Base-by-base conservation (phyloP, 30 jellyfish, hydroid and myxozoan genomes). In the Rhopilema esculentum region DNA sequence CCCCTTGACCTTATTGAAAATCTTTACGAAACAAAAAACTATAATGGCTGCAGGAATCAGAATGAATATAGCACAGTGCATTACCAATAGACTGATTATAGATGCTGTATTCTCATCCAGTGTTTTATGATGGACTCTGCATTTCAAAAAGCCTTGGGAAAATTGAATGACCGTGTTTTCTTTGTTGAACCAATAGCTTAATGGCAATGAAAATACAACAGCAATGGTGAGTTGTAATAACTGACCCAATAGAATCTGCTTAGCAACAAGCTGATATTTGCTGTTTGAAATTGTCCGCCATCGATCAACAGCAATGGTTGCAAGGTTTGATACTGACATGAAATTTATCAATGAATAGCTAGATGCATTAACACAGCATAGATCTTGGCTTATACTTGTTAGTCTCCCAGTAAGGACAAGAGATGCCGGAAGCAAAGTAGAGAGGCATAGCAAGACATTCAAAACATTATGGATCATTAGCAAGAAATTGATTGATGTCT, bases 271-370 rank as follows among this genome's bases (percentile, higher is more conserved):
- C 0, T 63, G 62, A 64, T 84, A 67, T 40, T 72, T 70, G 32
- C 77, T 84, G 24, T 66, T 84, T n/a, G 93, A 33, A 23, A 84
- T 67, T 1, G 93, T 67, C 50, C 84, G 77, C 83, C 84, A 73
- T 27, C 93, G 67, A 50, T 84, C 84, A 20, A 67, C 40, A 18
- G 93, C 93, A 15, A 84, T 84, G 72, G 63, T 49, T 71, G 87
- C 64, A 32, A 84, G 74, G 31, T 84, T 84, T 20, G 84, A 26
- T 27, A 84, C 65, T n/a, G 93, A 84, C 53, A 84, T 51, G 27
- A 31, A 84, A 63, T 84, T 72, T 20, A 67, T 49, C 16, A 84
- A 49, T 15, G 62, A 40, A 23, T 84, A 84, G 40, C 80, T 69
- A 9, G 89, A 79, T 27, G 80, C 80, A 72, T 75, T 75, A 1